Conservation (phyloP, 1,140 invertebrate species). For the Yoshiicerus persimilis region DNA sequence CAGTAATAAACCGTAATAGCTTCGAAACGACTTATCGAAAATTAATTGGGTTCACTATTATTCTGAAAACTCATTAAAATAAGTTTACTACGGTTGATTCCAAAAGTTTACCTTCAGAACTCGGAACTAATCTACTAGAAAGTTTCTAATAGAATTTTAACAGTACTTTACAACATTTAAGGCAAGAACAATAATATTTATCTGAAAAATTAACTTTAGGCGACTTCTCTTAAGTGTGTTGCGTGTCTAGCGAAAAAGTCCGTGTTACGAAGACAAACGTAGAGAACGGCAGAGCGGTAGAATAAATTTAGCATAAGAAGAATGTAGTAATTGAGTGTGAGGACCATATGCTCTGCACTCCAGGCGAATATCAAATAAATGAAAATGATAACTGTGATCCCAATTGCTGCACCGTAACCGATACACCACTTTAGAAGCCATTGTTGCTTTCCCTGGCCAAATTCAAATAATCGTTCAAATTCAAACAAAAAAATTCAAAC, state of each 20-base stretch:
- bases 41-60: too few species aligned
- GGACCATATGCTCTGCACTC: slow-evolving; percentile 29
- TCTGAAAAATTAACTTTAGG: too few species aligned
- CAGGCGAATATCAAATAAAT: slow-evolving; percentile 24
- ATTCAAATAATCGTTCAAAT: background rate
- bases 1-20: too few species aligned
- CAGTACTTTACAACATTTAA: too few species aligned
- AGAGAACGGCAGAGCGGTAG: background rate
- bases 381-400: slow-evolving; percentile 13
- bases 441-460: background rate
- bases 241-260: background rate
- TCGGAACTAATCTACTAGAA: too few species aligned
- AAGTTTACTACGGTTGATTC: too few species aligned
- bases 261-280: slow-evolving; percentile 6
- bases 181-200: too few species aligned
- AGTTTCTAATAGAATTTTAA: too few species aligned
- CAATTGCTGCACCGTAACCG: background rate
- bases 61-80: too few species aligned
- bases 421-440: background rate
- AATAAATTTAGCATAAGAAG: slow-evolving; percentile 24
- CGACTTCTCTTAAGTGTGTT: background rate
- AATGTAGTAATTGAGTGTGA: slow-evolving; percentile 29
- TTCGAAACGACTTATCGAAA: too few species aligned
- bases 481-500: background rate
- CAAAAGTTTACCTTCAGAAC: too few species aligned